Conservation (phyloP, 2,797 vertebrate genomes). For the Rhynchonycteris naso region DNA sequence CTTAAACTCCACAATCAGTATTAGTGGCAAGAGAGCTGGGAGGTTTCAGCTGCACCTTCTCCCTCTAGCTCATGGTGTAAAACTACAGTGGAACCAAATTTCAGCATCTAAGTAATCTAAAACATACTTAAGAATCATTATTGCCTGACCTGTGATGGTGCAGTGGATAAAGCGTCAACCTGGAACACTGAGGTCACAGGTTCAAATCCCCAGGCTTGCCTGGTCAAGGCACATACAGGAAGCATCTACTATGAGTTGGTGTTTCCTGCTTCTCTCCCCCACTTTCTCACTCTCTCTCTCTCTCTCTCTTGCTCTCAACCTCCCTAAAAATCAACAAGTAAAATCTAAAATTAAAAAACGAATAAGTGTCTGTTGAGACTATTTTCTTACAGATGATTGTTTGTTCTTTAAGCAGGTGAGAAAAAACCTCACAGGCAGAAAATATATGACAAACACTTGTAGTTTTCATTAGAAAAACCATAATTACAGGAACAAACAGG, state of each 20-base stretch:
- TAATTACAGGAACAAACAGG: constrained; percentile 45
- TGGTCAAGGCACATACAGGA: no score
- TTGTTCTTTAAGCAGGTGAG: constrained; percentile 2
- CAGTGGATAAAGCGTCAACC: no score
- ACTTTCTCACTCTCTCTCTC: no score
- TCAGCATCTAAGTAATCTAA: constrained; percentile 5
- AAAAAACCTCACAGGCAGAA: constrained; percentile 3
- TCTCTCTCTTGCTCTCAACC: no score
- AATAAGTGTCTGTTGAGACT: neutral
- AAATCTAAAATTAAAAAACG: no score
- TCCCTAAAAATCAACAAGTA: no score
- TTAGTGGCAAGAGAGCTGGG: neutral
- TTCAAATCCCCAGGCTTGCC: no score
- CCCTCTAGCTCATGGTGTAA: neutral
- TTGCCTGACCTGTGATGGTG: no score
- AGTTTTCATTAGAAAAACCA: constrained; percentile 45
- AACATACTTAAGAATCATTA: neutral
- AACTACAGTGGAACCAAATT: neutral
- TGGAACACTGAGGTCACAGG: no score
- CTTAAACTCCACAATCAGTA: neutral
- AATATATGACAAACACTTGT: constrained; percentile 15
- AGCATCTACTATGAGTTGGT: no score
- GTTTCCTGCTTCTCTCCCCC: no score
- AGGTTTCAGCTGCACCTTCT: neutral
- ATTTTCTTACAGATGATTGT: neutral